Conservation (phyloP, 2,888 invertebrate genomes). For the Loripinus fragilis region DNA sequence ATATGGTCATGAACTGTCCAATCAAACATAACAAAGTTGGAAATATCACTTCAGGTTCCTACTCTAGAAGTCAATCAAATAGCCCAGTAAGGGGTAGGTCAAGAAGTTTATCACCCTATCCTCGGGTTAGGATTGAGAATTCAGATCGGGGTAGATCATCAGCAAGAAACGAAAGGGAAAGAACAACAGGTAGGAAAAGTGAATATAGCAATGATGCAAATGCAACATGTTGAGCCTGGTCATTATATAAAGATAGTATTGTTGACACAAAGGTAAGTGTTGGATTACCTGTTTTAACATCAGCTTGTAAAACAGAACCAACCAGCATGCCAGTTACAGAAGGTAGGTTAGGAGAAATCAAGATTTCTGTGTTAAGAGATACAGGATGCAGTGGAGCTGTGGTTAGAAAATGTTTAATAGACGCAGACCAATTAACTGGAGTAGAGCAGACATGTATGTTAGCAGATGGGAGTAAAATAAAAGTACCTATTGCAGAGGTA, state of each 20-base stretch:
- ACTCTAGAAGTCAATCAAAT: background rate
- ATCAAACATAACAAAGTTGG: too few species aligned
- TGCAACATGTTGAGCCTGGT: background rate
- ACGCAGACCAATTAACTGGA: background rate
- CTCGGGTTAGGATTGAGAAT: background rate
- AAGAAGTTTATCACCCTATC: too few species aligned
- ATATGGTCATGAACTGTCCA: too few species aligned
- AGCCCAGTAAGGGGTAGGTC: too few species aligned
- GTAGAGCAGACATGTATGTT: background rate
- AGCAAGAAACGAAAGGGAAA: background rate
- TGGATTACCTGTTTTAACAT: background rate
- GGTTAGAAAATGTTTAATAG: background rate
- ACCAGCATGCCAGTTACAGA: background rate
- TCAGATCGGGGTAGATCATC: background rate
- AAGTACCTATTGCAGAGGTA: background rate
- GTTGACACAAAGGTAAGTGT: background rate
- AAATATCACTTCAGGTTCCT: background rate
- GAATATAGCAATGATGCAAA: background rate
- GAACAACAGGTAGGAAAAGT: background rate
- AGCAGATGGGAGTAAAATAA: background rate
- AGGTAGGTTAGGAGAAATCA: background rate
- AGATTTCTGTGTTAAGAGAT: background rate
- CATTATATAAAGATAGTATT: background rate
- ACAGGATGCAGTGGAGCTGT: background rate
- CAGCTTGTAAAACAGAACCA: background rate